These are phyloP conservation scores for Bembecia ichneumoniformis DNA, from an alignment of 2,888 invertebrate species.

Conservation along the genomic window DNA sequence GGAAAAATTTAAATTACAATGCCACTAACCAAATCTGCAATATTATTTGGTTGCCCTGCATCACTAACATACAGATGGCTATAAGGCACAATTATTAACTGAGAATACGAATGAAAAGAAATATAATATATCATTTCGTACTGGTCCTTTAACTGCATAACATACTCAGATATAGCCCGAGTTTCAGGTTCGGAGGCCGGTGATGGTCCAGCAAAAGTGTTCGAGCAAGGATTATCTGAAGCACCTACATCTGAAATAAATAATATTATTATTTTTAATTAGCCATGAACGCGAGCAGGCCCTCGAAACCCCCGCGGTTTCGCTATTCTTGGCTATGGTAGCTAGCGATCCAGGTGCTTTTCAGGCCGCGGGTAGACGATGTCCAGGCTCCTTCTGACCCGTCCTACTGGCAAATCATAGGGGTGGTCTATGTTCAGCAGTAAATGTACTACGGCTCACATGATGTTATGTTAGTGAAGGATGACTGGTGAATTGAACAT, in stretches of 20 bases:
- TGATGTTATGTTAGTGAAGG: too few relatives aligned
- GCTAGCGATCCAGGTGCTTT: too few relatives aligned
- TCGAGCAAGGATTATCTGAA: slow-evolving; percentile 55
- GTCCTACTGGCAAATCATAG: too few relatives aligned
- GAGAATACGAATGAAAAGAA: slow-evolving; percentile 72
- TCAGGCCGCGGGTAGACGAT: too few relatives aligned
- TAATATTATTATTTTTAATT: not conserved
- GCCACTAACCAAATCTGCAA: slow-evolving; percentile 45
- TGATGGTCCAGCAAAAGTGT: slow-evolving; percentile 62
- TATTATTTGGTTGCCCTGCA: slow-evolving; percentile 32
- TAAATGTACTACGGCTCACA: too few relatives aligned
- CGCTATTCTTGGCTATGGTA: too few relatives aligned
- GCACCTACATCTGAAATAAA: slow-evolving; percentile 42
- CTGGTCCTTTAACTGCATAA: slow-evolving; percentile 20
- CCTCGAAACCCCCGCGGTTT: too few relatives aligned
- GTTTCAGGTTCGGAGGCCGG: slow-evolving; percentile 73
- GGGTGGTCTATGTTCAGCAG: too few relatives aligned
- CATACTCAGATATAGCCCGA: slow-evolving; percentile 43
- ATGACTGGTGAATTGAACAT: too few relatives aligned
- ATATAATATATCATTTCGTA: slow-evolving; percentile 58
- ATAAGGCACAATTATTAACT: slow-evolving; percentile 64
- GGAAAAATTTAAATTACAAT: too few relatives aligned
- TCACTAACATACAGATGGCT: slow-evolving; percentile 38
- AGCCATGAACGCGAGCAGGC: not conserved
- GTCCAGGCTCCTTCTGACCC: too few relatives aligned